These are phyloP conservation scores for Gymnoscelis rufifasciata DNA, from an alignment of 2,888 invertebrate genomes.

Conservation along the genomic window DNA sequence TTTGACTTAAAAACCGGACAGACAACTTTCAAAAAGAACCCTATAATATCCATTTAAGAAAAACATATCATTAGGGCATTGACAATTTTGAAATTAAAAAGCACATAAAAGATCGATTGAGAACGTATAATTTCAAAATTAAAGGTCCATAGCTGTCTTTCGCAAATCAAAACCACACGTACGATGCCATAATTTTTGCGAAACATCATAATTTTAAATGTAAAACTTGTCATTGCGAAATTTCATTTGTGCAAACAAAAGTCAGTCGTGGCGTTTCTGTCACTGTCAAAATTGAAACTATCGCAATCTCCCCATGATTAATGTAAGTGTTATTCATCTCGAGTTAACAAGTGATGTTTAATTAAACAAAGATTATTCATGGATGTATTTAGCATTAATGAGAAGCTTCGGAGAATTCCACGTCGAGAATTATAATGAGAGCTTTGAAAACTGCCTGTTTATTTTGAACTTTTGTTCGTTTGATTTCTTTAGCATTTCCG, in stretches of 20 bases:
- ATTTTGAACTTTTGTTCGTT: not conserved
- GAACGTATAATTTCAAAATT: constrained; percentile 25
- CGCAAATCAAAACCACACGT: constrained; percentile 25
- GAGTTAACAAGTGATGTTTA: constrained; percentile 28
- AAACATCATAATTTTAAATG: constrained; percentile 20
- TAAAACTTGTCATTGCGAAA: constrained; percentile 18
- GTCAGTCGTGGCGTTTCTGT: constrained; percentile 11
- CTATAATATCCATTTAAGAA: constrained; percentile 1
- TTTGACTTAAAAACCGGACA: not conserved
- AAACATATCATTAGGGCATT: constrained; percentile 8
- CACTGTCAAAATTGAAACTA: constrained; percentile 11
- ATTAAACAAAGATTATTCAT: constrained; percentile 26
- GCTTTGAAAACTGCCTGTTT: constrained; percentile 7
- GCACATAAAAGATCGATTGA: constrained; percentile 19
- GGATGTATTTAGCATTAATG: constrained; percentile 23
- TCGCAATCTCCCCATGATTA: constrained; percentile 27
- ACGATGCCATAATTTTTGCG: constrained; percentile 19
- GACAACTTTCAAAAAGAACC: not conserved
- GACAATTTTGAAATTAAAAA: constrained; percentile 10
- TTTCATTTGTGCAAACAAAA: constrained; percentile 18
- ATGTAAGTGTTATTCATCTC: constrained; percentile 25
- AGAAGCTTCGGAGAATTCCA: constrained; percentile 14
- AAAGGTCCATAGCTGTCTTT: constrained; percentile 21
- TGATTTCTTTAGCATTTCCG: constrained; percentile 2
- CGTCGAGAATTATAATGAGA: constrained; percentile 7